Conservation (phyloP, 2,888 invertebrate genomes). For the Hartigia nigra region DNA sequence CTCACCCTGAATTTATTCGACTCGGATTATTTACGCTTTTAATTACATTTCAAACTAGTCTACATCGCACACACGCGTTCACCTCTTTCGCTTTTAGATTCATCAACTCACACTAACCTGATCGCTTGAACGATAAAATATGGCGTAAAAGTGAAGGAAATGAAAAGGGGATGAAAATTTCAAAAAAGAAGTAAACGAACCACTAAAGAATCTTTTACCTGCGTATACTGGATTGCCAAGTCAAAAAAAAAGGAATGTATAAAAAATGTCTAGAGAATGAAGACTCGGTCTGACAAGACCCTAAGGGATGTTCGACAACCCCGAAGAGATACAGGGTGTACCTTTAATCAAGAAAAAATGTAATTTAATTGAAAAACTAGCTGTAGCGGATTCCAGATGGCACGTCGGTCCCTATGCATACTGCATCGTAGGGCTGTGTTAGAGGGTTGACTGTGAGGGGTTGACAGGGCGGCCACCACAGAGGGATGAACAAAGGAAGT, state of each 20-base stretch:
- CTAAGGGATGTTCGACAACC: neutral
- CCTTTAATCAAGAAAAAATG: slow-evolving; percentile 60
- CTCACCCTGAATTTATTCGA: slow-evolving; percentile 47
- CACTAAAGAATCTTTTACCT: neutral
- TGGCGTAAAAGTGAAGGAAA: neutral
- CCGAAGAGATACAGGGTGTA: slow-evolving; percentile 9
- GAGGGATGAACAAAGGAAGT: slow-evolving; percentile 63
- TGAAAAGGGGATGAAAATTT: neutral
- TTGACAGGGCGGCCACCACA: slow-evolving; percentile 31
- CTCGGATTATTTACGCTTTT: slow-evolving; percentile 61
- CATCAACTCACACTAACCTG: neutral
- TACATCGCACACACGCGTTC: neutral
- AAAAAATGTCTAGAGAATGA: neutral
- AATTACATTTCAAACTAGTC: slow-evolving; percentile 48
- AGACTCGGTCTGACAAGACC: neutral
- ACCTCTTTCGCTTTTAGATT: neutral
- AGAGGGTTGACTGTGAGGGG: neutral
- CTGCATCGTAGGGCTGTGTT: neutral
- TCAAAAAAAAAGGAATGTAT: neutral
- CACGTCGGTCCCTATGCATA: neutral
- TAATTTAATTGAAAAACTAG: slow-evolving; percentile 59
- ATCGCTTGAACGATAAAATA: neutral
- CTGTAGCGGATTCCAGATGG: slow-evolving; percentile 66
- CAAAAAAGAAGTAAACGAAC: neutral
- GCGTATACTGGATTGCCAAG: neutral